Percentiles rank a stretch among this genome's conserved stretches.
Conservation (phyloP, 2,888 invertebrate genomes). For the Aproaerema taeniolella region DNA sequence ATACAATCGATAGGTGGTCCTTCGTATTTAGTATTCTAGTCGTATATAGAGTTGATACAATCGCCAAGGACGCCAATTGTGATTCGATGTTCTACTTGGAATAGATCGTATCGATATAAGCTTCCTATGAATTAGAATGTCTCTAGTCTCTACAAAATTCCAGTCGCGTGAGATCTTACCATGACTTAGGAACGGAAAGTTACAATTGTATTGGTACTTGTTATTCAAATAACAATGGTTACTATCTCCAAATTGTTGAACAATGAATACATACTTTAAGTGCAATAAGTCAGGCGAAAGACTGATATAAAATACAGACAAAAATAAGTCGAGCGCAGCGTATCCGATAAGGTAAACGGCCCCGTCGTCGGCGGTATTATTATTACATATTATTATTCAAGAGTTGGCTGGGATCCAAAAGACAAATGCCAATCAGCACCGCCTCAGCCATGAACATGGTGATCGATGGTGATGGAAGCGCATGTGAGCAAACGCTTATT, state of each 20-base stretch:
- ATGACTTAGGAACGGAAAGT: slow-evolving; percentile 36
- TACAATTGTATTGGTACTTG: slow-evolving; percentile 26
- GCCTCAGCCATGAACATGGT: slow-evolving; percentile 10
- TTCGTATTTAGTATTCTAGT: slow-evolving; percentile 56
- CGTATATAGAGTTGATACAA: slow-evolving; percentile 46
- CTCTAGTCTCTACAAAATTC: slow-evolving; percentile 24
- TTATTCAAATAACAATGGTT: not conserved
- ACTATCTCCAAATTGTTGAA: not conserved
- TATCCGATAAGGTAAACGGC: slow-evolving; percentile 4
- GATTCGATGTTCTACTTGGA: slow-evolving; percentile 61
- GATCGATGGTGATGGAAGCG: slow-evolving; percentile 11
- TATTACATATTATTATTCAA: slow-evolving; percentile 8
- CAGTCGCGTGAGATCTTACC: slow-evolving; percentile 40
- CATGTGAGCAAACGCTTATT: slow-evolving; percentile 11
- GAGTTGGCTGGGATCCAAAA: slow-evolving; percentile 6
- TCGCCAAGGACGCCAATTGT: slow-evolving; percentile 68
- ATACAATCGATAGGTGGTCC: slow-evolving; percentile 49
- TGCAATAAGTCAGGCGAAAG: slow-evolving; percentile 2
- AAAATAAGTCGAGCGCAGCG: too few relatives aligned
- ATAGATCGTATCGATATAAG: slow-evolving; percentile 60
- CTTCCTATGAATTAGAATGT: slow-evolving; percentile 52
- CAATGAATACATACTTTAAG: not conserved
- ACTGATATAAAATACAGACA: not conserved
- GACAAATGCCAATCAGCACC: slow-evolving; percentile 10
- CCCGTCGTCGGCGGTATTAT: not conserved